Base-by-base conservation (phyloP, 2,797 vertebrate genomes). In the Channa striata region DNA sequence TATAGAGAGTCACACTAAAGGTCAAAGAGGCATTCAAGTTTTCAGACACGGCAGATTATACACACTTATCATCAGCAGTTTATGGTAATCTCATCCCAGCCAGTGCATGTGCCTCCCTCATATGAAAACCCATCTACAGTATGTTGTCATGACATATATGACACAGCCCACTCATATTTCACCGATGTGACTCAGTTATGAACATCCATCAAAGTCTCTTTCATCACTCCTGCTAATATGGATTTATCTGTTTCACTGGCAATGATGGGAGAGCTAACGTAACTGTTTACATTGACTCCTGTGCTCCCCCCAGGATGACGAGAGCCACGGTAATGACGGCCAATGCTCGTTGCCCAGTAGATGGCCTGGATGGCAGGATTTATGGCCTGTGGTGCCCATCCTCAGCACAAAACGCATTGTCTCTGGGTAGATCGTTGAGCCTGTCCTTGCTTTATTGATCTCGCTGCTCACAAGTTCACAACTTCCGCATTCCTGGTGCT, bases 371-470 rank as follows among this genome's bases (percentile, higher is more conserved):
- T 68, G 87, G 77, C 70, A 70, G 91, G 89, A 94, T 94, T 94
- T 93, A 95, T 94, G 81, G 90, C 77, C 72, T 21, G 23, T 11
- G 17, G 78, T 90, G 78, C 87, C 86, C 81, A 77, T 86, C 87
- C 52, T 59, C 82, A 62, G 78, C 87, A 84, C 89, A 85, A 87
- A 90, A 91, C 47, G 77, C 87, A 89, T 91, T 84, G 90, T 92
- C 92, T 92, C 88, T 66, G 74, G 87, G 82, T 60, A 74, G 89
- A 92, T 93, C 87, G 83, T 85, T 92, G 82, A 83, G 89, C 79
- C 89, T 91, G 93, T 93, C 93, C 91, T 93, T 93, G 93, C 92
- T 89, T 87, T 93, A 94, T 95, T 90, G 93, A 94, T 94, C 91
- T 76, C 86, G 44, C 86, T 86, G 78, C 86, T 91, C 89, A 87